phyloP scores from a whole-genome alignment of 2,113 vertebrate genomes.

The Grantiella picta region DNA sequence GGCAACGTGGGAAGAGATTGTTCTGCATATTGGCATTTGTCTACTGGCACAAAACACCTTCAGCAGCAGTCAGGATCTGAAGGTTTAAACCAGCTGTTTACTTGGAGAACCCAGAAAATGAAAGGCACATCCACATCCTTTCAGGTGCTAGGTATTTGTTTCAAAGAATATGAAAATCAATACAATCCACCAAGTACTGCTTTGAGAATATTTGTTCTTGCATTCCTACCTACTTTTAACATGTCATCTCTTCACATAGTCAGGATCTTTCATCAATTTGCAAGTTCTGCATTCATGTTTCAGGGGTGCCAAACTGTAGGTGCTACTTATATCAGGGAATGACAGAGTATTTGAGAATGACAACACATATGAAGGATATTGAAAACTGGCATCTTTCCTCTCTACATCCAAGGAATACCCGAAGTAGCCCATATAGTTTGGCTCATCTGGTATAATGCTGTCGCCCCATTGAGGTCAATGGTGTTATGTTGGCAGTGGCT shows the following conservation, averaged over 20 bases:
- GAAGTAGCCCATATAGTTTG: background rate
- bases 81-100: background rate
- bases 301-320: background rate
- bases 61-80: background rate
- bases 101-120: background rate
- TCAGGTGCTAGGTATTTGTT: background rate
- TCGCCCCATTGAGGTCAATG: background rate
- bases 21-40: background rate
- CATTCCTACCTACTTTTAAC: background rate
- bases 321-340: background rate
- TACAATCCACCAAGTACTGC: background rate
- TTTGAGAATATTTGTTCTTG: background rate
- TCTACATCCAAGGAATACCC: background rate
- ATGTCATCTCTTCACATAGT: background rate
- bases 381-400: background rate
- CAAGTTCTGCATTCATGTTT: background rate
- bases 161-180: background rate
- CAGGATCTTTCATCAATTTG: background rate
- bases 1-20: fast-evolving
- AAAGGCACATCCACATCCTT: background rate
- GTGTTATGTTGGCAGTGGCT: background rate
- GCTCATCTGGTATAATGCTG: background rate
- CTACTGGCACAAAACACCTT: background rate
- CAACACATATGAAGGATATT: background rate
- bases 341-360: background rate